Conservation (phyloP, 2,113 vertebrate genomes). For the Pseudonaja textilis region DNA sequence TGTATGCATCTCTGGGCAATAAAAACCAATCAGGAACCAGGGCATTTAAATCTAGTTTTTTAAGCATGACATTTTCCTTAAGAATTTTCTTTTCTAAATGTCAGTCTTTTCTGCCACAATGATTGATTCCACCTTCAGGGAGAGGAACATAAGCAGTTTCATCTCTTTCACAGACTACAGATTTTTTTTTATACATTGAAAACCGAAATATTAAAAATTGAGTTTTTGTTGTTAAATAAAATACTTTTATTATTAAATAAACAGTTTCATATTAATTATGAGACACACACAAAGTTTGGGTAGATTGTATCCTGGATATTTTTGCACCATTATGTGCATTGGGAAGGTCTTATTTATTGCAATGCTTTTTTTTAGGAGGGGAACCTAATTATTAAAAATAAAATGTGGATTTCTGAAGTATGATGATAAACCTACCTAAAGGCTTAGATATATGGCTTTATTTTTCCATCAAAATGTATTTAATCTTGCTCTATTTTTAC, state of each 20-base stretch:
- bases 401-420: conserved; percentile 53
- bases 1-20: conserved; percentile 73
- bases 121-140: conserved; percentile 78
- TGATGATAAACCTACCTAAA: not conserved
- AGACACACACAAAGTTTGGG: rapidly evolving
- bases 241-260: conserved; percentile 31
- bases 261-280: conserved; percentile 26
- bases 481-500: not conserved
- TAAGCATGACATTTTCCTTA: conserved; percentile 82
- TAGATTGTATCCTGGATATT: not conserved
- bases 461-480: not conserved
- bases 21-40: conserved; percentile 80
- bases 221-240: conserved; percentile 58
- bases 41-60: conserved; percentile 83
- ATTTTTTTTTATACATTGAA: conserved; percentile 44
- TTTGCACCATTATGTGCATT: conserved; percentile 7
- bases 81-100: conserved; percentile 80
- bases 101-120: conserved; percentile 76
- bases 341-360: not conserved
- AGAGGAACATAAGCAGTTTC: conserved; percentile 70
- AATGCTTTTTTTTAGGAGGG: conserved; percentile 4
- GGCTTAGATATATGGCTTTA: not conserved
- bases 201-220: conserved; percentile 60
- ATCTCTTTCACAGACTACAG: conserved; percentile 58
- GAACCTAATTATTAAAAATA: conserved; percentile 54